Evolutionary conservation across 2,888 invertebrate species (phyloP).

Genomic region (Onchidella celtica): DNA sequence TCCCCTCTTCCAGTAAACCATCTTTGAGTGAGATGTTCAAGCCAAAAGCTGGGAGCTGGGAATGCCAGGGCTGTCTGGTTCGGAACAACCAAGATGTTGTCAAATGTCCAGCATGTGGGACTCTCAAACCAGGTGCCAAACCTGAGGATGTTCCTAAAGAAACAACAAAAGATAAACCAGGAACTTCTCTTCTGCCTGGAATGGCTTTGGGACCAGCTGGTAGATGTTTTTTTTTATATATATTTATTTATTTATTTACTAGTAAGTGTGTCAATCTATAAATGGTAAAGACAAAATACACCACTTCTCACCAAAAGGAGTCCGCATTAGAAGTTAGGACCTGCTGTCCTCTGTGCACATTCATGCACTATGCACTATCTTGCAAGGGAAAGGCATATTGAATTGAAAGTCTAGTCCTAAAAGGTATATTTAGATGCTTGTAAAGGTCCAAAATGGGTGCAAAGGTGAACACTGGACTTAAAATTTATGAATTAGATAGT

Average conservation of each 20-base stretch:
- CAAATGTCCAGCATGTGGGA: slow-evolving; percentile 75
- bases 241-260: background rate
- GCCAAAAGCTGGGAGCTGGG: slow-evolving; percentile 84
- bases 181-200: slow-evolving; percentile 48
- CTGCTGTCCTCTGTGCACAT: no score
- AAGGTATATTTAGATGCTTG: no score
- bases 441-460: no score
- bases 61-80: slow-evolving; percentile 85
- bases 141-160: slow-evolving; percentile 54
- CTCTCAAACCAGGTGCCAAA: slow-evolving; percentile 72
- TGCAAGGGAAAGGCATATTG: no score
- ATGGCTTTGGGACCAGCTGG: slow-evolving; percentile 38
- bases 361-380: no score
- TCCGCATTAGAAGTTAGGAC: no score
- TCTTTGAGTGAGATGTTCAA: slow-evolving; percentile 81
- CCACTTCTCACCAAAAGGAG: no score
- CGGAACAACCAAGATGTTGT: slow-evolving; percentile 81
- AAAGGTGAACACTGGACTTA: no score
- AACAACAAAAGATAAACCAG: slow-evolving; percentile 1
- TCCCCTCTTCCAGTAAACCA: background rate
- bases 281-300: no score
- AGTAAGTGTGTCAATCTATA: no score
- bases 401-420: no score
- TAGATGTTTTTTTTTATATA: background rate
- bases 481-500: no score